These are phyloP conservation scores for Meghimatium bilineatum DNA, from an alignment of 2,888 invertebrate genomes.

Conservation along the genomic window DNA sequence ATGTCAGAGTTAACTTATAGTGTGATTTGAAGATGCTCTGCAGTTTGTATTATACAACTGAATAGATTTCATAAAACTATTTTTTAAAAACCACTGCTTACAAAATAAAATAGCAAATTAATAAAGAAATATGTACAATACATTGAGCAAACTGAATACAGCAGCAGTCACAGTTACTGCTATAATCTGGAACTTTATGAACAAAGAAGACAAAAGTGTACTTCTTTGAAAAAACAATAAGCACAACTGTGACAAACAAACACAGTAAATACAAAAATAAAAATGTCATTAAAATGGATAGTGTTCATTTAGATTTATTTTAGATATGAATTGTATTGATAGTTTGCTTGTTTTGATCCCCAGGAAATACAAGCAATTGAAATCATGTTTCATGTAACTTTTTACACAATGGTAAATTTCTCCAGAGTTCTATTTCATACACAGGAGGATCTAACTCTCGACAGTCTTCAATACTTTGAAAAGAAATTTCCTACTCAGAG, in stretches of 20 bases:
- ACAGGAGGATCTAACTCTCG: too few relatives aligned
- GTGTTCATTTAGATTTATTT: neutral
- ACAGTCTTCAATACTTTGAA: too few relatives aligned
- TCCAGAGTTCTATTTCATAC: too few relatives aligned
- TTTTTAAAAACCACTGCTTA: neutral
- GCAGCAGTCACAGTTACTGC: neutral
- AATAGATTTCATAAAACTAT: neutral
- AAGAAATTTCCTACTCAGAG: too few relatives aligned
- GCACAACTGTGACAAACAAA: neutral
- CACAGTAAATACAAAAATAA: neutral
- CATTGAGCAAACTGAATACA: neutral
- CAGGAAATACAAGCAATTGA: too few relatives aligned
- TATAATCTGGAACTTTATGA: conserved; percentile 5
- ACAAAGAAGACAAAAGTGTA: neutral
- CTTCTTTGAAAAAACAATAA: neutral
- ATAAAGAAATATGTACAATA: conserved; percentile 14
- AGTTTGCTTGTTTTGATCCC: too few relatives aligned
- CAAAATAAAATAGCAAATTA: neutral
- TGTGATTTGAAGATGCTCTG: neutral
- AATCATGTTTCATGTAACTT: too few relatives aligned
- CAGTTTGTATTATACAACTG: neutral
- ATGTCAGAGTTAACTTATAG: neutral
- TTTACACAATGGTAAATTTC: too few relatives aligned
- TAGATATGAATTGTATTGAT: neutral
- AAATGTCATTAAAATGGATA: neutral